These are phyloP conservation scores for Bradypus variegatus DNA, from an alignment of 2,797 vertebrate species.

Conservation along the genomic window DNA sequence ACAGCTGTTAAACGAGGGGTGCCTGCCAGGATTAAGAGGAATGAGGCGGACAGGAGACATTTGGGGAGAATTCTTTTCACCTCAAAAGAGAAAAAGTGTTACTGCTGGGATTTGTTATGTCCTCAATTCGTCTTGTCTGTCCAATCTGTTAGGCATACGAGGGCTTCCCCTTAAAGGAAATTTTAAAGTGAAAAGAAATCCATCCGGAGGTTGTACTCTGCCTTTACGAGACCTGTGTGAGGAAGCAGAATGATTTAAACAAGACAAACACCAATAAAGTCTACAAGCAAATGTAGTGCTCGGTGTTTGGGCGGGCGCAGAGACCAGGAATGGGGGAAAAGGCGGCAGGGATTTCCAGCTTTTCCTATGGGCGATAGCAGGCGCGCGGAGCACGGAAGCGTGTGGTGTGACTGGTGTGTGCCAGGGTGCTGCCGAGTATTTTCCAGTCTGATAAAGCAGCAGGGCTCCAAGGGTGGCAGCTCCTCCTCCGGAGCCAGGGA, in stretches of 20 bases:
- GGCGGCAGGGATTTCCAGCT: constrained; percentile 53
- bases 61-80: not conserved
- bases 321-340: not conserved
- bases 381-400: not conserved
- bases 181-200: constrained; percentile 34
- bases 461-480: not conserved
- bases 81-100: not conserved
- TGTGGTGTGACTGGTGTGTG: not conserved
- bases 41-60: not conserved
- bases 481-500: not conserved
- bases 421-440: not conserved
- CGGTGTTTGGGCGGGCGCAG: constrained; percentile 26
- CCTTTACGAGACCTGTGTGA: constrained; percentile 2
- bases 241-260: constrained; percentile 35
- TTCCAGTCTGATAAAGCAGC: constrained; percentile 7
- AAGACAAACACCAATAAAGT: constrained; percentile 45
- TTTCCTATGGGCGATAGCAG: not conserved
- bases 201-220: not conserved
- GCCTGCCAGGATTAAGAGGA: not conserved
- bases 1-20: not conserved
- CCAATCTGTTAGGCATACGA: not conserved
- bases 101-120: not conserved
- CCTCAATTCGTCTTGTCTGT: not conserved
- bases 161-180: not conserved
- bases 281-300: constrained; percentile 1